Base-by-base conservation (phyloP, 2,113 vertebrate species). In the Triplophysa dalaica region DNA sequence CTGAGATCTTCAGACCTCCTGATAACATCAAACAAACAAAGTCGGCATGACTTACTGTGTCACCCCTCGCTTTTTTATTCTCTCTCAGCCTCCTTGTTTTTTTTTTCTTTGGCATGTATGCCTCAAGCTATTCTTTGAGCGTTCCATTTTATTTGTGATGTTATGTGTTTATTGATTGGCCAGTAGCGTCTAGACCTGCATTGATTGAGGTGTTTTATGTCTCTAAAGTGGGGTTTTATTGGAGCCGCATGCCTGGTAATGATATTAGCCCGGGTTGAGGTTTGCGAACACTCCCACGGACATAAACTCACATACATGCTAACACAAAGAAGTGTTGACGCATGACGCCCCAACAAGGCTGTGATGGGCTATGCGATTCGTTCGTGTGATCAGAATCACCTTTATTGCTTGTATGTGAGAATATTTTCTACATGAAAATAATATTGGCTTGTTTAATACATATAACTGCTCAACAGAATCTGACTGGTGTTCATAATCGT, bases 171-270 rank as follows among this genome's bases (percentile, higher is more conserved):
- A 74, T 82, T 79, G 70, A 78, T 79, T 38, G 76, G 52, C 7
- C 58, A 66, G 63, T 78, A 61, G 24, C 16, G 61, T 81, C 67
- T 77, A 82, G 80, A 73, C 80, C 65, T 63, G 45, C 75, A 82
- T 82, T 80, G 78, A 80, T 77, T 77, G 22, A 65, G 62, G 68
- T 77, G 61, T 73, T 77, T 82, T 61, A 82, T 85, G 66, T 82
- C 72, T 79, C 65, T 21, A 38, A 29, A 65, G 61, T 73, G 54
- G n/a, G 52, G 67, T 85, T 77, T 67, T 77, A 56, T 73, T 64
- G 50, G 50, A 77, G 73, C 50, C 26, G 58, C 61, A 65, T 75
- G 68, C 43, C 38, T 78, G n/a, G 69, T 72, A 65, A 62, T 69
- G 66, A 48, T 60, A 66, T 62, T 29, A 73, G n/a, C 52, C 75